Evolutionary conservation across 30 jellyfish, hydroid and myxozoan species (phyloP).

Genomic region (Hydractinia echinata): DNA sequence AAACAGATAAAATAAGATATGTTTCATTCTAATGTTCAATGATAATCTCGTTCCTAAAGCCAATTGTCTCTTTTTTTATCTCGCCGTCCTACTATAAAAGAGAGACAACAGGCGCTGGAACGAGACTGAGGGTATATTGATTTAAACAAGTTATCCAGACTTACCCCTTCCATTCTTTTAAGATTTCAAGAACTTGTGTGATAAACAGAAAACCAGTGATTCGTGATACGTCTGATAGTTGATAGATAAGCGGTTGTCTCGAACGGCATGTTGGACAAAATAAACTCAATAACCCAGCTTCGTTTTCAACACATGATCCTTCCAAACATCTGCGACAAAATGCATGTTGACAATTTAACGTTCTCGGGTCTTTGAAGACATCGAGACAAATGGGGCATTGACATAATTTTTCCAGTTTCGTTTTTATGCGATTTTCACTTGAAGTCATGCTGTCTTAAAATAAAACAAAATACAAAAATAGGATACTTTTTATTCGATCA

Average conservation of each 20-base stretch:
- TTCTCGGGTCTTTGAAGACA: constrained; percentile 21
- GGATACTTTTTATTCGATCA: too few species aligned
- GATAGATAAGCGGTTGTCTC: constrained; percentile 31
- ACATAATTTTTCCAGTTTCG: constrained; percentile 25
- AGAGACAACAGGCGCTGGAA: too few species aligned
- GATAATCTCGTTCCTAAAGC: too few species aligned
- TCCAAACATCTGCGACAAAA: constrained; percentile 30
- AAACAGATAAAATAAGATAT: too few species aligned
- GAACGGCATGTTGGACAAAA: constrained; percentile 36
- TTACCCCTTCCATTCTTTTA: constrained; percentile 13
- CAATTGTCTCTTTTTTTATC: too few species aligned
- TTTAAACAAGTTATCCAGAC: background rate
- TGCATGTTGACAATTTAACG: constrained; percentile 31
- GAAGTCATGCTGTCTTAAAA: background rate
- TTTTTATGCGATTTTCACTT: constrained; percentile 7
- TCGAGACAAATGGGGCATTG: constrained; percentile 41
- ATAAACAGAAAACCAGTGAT: constrained; percentile 7
- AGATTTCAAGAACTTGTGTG: constrained; percentile 13
- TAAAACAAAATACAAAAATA: background rate
- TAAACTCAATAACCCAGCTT: background rate
- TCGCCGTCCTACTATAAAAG: too few species aligned
- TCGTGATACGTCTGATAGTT: background rate
- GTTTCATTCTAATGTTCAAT: too few species aligned
- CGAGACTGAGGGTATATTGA: too few species aligned
- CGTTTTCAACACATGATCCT: constrained; percentile 12